Evolutionary conservation across 2,113 vertebrate species (phyloP).

Genomic region (Litocranius walleri): DNA sequence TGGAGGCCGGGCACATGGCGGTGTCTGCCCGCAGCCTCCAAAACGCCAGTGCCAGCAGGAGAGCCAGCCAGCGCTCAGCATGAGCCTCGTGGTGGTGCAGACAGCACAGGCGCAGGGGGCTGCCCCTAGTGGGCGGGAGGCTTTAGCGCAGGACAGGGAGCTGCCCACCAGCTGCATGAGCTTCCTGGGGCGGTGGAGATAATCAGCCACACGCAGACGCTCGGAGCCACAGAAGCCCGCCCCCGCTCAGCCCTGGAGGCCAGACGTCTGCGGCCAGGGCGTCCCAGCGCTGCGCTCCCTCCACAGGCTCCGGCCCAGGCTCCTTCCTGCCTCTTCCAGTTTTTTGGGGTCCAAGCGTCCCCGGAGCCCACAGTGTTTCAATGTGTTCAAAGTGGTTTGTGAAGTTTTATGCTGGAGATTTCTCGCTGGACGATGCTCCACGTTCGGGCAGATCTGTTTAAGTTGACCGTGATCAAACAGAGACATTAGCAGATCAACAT

Average conservation of each 20-base stretch:
- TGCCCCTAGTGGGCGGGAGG: not conserved
- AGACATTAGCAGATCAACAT: not conserved
- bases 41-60: not conserved
- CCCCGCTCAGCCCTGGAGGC: not conserved
- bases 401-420: not conserved
- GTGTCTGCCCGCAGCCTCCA: not conserved
- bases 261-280: not conserved
- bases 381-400: not conserved
- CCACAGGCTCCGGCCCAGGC: not conserved
- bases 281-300: rapidly evolving
- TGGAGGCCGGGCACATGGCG: no score
- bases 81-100: not conserved
- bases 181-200: no score
- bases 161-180: not conserved
- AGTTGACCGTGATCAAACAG: not conserved
- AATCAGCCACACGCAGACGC: rapidly evolving
- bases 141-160: not conserved
- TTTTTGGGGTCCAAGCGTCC: rapidly evolving
- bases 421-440: not conserved
- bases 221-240: not conserved
- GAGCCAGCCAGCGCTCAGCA: not conserved
- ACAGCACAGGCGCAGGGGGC: not conserved
- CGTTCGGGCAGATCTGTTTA: not conserved
- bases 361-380: not conserved
- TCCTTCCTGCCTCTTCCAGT: not conserved